Conservation (phyloP, 2,888 invertebrate genomes). For the Tuta absoluta region DNA sequence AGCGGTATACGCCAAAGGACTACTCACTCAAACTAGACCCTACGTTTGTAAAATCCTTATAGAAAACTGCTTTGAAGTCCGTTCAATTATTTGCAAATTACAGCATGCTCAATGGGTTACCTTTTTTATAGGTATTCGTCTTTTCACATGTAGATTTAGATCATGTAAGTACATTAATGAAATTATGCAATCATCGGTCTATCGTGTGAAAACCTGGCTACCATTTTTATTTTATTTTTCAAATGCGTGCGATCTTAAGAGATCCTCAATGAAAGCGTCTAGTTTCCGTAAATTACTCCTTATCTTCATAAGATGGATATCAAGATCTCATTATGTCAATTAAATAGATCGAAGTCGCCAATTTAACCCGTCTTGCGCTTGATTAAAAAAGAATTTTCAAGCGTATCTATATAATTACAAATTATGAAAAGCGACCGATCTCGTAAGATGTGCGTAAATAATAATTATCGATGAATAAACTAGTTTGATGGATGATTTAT, state of each 20-base stretch:
- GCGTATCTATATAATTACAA: background rate
- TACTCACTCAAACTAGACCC: too few species aligned
- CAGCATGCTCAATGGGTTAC: too few species aligned
- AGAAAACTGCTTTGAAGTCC: too few species aligned
- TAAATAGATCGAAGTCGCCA: slow-evolving; percentile 8
- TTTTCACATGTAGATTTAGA: too few species aligned
- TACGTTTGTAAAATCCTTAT: too few species aligned
- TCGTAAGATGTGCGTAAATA: background rate
- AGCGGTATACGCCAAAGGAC: too few species aligned
- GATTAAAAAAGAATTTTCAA: background rate
- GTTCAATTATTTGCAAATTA: too few species aligned
- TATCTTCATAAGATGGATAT: background rate
- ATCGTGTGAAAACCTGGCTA: background rate
- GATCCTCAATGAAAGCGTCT: background rate
- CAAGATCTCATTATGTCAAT: slow-evolving; percentile 4
- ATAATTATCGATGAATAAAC: slow-evolving; percentile 3
- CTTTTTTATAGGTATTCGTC: too few species aligned
- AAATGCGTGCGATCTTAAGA: background rate
- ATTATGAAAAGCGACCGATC: background rate
- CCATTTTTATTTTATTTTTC: background rate
- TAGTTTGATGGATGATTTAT: background rate
- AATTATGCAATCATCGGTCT: background rate
- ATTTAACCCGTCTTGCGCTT: background rate
- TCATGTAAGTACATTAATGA: background rate
- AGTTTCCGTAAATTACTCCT: background rate